These are phyloP conservation scores for Thysanoteuthis rhombus DNA, from an alignment of 2,888 invertebrate genomes.

Conservation along the genomic window DNA sequence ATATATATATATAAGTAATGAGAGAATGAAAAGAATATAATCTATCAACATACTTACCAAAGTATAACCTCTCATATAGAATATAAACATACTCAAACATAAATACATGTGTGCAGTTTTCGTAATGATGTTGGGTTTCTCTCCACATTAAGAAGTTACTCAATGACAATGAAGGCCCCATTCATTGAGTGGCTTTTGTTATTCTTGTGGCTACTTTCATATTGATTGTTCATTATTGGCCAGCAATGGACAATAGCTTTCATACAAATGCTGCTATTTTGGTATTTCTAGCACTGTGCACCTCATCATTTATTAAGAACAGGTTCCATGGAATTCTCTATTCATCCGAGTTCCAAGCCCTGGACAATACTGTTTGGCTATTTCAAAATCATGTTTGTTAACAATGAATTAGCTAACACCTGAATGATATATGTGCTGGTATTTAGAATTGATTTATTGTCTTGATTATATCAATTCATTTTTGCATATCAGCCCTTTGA, in stretches of 20 bases:
- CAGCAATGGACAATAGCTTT: not conserved
- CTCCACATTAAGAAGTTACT: not conserved
- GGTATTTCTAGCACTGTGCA: not conserved
- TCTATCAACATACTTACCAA: not conserved
- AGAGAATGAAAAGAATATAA: too few relatives aligned
- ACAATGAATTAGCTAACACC: not conserved
- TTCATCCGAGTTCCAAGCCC: not conserved
- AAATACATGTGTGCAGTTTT: not conserved
- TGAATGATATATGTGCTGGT: not conserved
- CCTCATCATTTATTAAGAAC: not conserved
- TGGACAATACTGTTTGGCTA: not conserved
- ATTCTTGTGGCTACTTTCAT: not conserved
- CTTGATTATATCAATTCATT: not conserved
- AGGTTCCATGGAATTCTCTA: not conserved
- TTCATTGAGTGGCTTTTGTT: not conserved
- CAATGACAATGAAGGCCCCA: not conserved
- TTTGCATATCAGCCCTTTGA: not conserved
- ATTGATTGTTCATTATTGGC: not conserved
- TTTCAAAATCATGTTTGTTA: not conserved
- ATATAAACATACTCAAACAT: not conserved
- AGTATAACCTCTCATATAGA: too few relatives aligned
- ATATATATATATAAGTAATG: too few relatives aligned
- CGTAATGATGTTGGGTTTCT: not conserved
- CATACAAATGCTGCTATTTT: not conserved
- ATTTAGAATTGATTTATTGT: not conserved